Base-by-base conservation (phyloP, 2,888 invertebrate species). In the Altica lythri region DNA sequence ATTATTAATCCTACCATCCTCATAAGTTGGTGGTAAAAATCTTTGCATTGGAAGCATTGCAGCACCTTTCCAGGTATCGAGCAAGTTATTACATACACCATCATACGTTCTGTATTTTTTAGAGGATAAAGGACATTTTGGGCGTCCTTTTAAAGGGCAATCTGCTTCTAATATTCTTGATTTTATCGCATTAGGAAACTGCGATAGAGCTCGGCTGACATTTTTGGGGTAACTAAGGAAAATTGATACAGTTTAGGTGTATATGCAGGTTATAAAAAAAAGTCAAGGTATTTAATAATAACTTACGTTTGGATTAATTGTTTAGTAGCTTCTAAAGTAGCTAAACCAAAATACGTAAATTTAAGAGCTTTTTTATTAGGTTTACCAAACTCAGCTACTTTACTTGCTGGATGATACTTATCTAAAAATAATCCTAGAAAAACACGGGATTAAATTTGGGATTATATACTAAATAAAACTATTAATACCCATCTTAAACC, bases 11-110 rank as follows among this genome's bases (percentile, higher is more conserved):
- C 63, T 66, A 45, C 90, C 92, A 73, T 94, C 95, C 27, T 89
- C 84, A 77, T 95, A 95, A 37, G 84, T 83, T 0, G 95, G 89
- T 2, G 88, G 83, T 19, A 92, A 77, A 73, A 92, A 90, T 34
- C 94, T 82, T 68, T 88, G 87, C 70, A 92, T 89, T 0, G 92
- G 88, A 58, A 89, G 86, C 81, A 91, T 85, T 1, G 91, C 84
- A 3, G 91, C 86, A 0, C 94, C 94, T 85, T 89, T 89, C 73
- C 89, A 83, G 1, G 86, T 86, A 44, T 88, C 81, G 46, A 81
- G 79, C 45, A 86, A 76, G 77, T 95, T 94, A 77, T 95, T 95
- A 76, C 95, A 95, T 25, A 91, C 90, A 25, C 95, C 95, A 70
- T 93, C 92, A 48, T 90, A 84, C 1, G 91, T 90, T 46, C 94